phyloP scores from a whole-genome alignment of 2,888 invertebrate genomes.

The Drosophila mercatorum region DNA sequence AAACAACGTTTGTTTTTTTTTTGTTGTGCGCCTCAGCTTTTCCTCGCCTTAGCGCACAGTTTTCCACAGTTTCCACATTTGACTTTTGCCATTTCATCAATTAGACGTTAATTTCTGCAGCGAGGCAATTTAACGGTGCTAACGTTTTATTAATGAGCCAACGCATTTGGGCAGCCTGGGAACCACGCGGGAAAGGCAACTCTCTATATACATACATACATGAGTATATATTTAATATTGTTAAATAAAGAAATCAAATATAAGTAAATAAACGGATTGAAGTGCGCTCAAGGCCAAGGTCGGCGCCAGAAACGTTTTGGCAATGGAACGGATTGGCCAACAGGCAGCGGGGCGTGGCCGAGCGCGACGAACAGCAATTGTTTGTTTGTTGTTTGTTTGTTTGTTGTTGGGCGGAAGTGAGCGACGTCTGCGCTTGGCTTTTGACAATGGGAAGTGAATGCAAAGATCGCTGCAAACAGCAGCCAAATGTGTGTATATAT shows the following conservation, averaged over 20 bases:
- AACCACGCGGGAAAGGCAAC: conserved; percentile 16
- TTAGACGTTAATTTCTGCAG: conserved; percentile 75
- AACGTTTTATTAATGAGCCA: conserved; percentile 74
- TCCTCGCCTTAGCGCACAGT: conserved; percentile 13
- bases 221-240: neutral
- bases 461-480: conserved; percentile 50
- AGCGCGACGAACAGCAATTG: conserved; percentile 9
- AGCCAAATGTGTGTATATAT: conserved; percentile 6
- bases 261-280: neutral
- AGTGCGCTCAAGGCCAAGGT: conserved; percentile 53
- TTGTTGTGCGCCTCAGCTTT: neutral
- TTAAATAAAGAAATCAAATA: neutral
- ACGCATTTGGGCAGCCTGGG: conserved; percentile 68
- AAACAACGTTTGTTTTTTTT: conserved; percentile 56
- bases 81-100: conserved; percentile 69
- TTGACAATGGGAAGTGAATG: conserved; percentile 74
- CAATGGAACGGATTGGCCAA: conserved; percentile 41
- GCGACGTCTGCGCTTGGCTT: conserved; percentile 62
- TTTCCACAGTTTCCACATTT: conserved; percentile 25
- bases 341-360: conserved; percentile 26
- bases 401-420: conserved; percentile 56
- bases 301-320: conserved; percentile 42
- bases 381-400: neutral
- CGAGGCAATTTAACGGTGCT: conserved; percentile 66
- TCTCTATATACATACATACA: too few species aligned